Evolutionary conservation across 2,797 vertebrate genomes (phyloP).

Genomic region (Xenops minutus): DNA sequence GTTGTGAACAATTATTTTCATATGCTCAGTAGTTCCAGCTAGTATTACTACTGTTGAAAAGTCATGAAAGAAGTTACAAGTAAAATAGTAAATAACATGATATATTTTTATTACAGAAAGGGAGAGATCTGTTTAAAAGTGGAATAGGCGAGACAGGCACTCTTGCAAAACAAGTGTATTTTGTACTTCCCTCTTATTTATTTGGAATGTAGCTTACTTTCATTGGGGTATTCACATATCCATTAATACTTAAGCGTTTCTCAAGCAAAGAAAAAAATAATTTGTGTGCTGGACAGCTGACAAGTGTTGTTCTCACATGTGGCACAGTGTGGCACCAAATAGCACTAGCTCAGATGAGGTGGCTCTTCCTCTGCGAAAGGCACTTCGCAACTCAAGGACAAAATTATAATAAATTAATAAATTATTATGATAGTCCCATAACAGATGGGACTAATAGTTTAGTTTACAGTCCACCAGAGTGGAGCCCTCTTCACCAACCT

Average conservation of each 20-base stretch:
- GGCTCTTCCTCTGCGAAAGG: not conserved
- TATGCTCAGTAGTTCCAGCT: not conserved
- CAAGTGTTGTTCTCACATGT: not conserved
- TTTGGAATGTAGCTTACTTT: not conserved
- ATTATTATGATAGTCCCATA: accelerated
- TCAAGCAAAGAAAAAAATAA: not conserved
- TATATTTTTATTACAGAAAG: not conserved
- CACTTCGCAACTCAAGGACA: not conserved
- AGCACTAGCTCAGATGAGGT: not conserved
- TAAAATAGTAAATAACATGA: not conserved
- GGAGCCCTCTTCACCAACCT: not conserved
- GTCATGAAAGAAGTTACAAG: not conserved
- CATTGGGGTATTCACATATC: not conserved
- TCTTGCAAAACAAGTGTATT: not conserved
- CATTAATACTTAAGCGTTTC: not conserved
- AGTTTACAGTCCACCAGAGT: not conserved
- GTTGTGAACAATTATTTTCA: not conserved
- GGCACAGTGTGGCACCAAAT: not conserved
- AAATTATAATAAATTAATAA: not conserved
- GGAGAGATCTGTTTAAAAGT: not conserved
- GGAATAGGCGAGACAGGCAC: not conserved
- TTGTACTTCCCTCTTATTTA: not conserved
- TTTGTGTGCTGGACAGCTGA: not conserved
- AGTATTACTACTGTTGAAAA: not conserved
- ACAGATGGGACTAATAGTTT: not conserved